Evolutionary conservation across 1,140 invertebrate genomes (phyloP).

Genomic region (Lanistes nyassanus): DNA sequence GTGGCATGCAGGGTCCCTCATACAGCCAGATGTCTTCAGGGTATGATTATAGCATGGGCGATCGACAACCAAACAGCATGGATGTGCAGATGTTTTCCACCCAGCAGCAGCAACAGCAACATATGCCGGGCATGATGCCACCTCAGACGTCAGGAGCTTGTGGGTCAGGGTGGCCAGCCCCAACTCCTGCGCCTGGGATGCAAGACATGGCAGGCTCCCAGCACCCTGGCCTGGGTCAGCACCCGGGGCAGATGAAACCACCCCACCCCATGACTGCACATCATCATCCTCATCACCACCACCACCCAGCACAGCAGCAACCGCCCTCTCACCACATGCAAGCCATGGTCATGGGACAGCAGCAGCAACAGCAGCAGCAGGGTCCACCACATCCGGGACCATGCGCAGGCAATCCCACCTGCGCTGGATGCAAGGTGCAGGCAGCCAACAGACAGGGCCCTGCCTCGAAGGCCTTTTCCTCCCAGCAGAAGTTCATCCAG

Average conservation of each 20-base stretch:
- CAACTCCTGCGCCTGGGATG: slow-evolving; percentile 1
- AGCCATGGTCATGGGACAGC: slow-evolving; percentile 12
- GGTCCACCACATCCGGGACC: slow-evolving; percentile 30
- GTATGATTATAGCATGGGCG: slow-evolving; percentile 19
- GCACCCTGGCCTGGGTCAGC: slow-evolving; percentile 13
- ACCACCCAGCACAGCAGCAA: slow-evolving; percentile 25
- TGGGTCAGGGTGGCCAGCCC: slow-evolving; percentile 14
- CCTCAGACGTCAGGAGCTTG: background rate
- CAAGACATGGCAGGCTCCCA: slow-evolving; percentile 13
- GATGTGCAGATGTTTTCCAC: slow-evolving; percentile 26
- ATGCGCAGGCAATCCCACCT: slow-evolving; percentile 49
- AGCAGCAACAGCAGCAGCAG: slow-evolving; percentile 21
- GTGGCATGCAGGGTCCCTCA: slow-evolving; percentile 16
- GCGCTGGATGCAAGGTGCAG: slow-evolving; percentile 51
- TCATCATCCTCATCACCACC: slow-evolving; percentile 30
- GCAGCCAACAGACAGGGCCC: slow-evolving; percentile 48
- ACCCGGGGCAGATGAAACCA: slow-evolving; percentile 4
- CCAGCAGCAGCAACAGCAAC: slow-evolving; percentile 28
- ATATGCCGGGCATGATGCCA: slow-evolving; percentile 32
- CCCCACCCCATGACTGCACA: background rate
- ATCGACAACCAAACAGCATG: slow-evolving; percentile 16
- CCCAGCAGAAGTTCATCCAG: slow-evolving; percentile 64
- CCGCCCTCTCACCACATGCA: slow-evolving; percentile 24
- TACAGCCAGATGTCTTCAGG: slow-evolving; percentile 14
- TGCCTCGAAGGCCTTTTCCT: slow-evolving; percentile 47